These are phyloP conservation scores for Brachynemurus nebulosus DNA, from an alignment of 2,888 invertebrate species.

Conservation along the genomic window DNA sequence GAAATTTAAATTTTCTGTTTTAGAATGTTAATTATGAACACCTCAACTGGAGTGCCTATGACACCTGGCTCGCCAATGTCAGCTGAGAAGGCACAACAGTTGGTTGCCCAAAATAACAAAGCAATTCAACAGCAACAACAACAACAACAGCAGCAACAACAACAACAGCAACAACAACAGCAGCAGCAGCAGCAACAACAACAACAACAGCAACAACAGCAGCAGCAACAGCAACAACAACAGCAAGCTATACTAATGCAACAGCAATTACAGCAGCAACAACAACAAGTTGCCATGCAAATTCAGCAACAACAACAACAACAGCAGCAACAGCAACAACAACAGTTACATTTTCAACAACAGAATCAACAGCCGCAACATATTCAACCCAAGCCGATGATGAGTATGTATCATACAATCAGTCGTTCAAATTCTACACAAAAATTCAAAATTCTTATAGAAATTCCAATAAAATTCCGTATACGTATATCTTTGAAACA, in stretches of 20 bases:
- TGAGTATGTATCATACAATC: slow-evolving; percentile 31
- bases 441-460: neutral
- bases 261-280: slow-evolving; percentile 25
- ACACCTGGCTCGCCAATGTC: slow-evolving; percentile 41
- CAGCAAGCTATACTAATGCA: slow-evolving; percentile 25
- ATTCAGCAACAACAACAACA: slow-evolving; percentile 28
- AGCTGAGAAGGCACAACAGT: slow-evolving; percentile 38
- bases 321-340: slow-evolving; percentile 21
- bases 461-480: neutral
- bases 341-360: slow-evolving; percentile 26
- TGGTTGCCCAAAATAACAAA: slow-evolving; percentile 33
- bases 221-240: slow-evolving; percentile 19
- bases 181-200: slow-evolving; percentile 45
- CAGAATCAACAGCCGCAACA: slow-evolving; percentile 34
- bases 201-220: slow-evolving; percentile 37
- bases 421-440: neutral
- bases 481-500: neutral
- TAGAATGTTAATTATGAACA: slow-evolving; percentile 44
- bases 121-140: slow-evolving; percentile 30
- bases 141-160: slow-evolving; percentile 36
- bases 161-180: slow-evolving; percentile 39
- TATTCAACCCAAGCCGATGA: slow-evolving; percentile 40
- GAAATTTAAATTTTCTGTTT: slow-evolving; percentile 10
- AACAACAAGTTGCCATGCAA: slow-evolving; percentile 24
- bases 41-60: slow-evolving; percentile 40